phyloP scores from a whole-genome alignment of 37 sponge, comb jelly and placozoan genomes.

The Eunapius fragilis region DNA sequence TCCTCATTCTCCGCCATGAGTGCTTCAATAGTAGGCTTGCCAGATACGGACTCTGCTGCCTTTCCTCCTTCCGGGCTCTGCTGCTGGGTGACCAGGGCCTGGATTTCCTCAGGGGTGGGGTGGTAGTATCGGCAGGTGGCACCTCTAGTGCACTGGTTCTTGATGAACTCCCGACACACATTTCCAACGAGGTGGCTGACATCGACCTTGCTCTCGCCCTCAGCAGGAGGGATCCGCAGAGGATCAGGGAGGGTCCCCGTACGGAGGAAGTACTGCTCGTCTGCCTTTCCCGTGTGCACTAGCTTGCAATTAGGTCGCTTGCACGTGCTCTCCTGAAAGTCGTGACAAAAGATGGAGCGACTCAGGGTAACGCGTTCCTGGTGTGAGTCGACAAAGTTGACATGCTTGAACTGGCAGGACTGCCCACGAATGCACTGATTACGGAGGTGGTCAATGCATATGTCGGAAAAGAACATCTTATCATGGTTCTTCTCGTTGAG shows the following conservation, averaged over 20 bases:
- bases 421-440: conserved; percentile 58
- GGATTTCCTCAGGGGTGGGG: conserved; percentile 43
- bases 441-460: conserved; percentile 57
- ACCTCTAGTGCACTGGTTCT: conserved; percentile 48
- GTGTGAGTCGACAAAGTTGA: conserved; percentile 14
- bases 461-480: conserved; percentile 57
- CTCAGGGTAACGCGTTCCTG: conserved; percentile 50
- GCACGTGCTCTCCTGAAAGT: conserved; percentile 53
- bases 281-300: conserved; percentile 39
- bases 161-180: conserved; percentile 69
- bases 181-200: conserved; percentile 24
- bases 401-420: conserved; percentile 51
- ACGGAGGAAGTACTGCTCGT: conserved; percentile 60
- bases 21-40: background rate
- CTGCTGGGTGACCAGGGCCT: conserved; percentile 30
- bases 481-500: conserved; percentile 45
- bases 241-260: conserved; percentile 42
- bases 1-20: conserved; percentile 38
- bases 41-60: background rate
- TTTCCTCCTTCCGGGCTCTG: background rate
- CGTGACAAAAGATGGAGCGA: conserved; percentile 69
- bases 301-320: conserved; percentile 51
- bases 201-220: background rate
- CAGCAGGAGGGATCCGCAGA: conserved; percentile 7
- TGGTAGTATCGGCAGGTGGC: conserved; percentile 48